A percentile compares a stretch with the other conserved stretches of the same genome.
These are phyloP conservation scores for Nyctalus aviator DNA, from an alignment of 2,797 vertebrate genomes.

Conservation along the genomic window DNA sequence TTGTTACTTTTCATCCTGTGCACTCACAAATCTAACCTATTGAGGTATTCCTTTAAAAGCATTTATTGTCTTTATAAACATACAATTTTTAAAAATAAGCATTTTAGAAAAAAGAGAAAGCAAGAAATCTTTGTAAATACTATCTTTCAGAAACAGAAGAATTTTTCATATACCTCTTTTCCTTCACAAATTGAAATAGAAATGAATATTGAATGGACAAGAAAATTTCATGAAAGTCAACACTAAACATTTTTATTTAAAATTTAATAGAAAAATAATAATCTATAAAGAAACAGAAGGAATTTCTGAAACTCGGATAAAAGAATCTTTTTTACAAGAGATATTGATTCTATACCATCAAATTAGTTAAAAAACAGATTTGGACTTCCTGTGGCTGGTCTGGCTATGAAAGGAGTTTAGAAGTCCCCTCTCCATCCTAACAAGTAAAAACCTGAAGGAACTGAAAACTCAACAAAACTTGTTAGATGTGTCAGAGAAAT, in stretches of 20 bases:
- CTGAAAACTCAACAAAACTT: too few species aligned
- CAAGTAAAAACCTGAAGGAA: too few species aligned
- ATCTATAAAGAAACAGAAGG: background rate
- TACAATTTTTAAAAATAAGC: constrained; percentile 26
- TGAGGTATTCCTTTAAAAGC: constrained; percentile 7
- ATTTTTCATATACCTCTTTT: background rate
- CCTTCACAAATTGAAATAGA: background rate
- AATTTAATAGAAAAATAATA: background rate
- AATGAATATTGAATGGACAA: background rate
- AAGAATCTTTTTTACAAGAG: background rate
- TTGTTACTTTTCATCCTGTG: background rate
- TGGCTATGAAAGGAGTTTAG: background rate
- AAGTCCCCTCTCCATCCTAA: background rate
- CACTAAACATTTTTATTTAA: constrained; percentile 23
- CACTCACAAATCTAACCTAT: background rate
- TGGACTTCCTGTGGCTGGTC: background rate
- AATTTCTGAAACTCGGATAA: background rate
- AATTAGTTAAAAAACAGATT: background rate
- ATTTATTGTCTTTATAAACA: constrained; percentile 46
- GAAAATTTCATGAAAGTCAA: background rate
- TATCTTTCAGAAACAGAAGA: background rate
- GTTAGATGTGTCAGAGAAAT: too few species aligned
- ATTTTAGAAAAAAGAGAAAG: background rate
- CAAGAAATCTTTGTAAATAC: constrained; percentile 9
- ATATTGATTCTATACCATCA: background rate